Evolutionary conservation across 2,797 vertebrate genomes (phyloP), one percentile per base, ranked within the genome.

Genomic region (Coluber constrictor): DNA sequence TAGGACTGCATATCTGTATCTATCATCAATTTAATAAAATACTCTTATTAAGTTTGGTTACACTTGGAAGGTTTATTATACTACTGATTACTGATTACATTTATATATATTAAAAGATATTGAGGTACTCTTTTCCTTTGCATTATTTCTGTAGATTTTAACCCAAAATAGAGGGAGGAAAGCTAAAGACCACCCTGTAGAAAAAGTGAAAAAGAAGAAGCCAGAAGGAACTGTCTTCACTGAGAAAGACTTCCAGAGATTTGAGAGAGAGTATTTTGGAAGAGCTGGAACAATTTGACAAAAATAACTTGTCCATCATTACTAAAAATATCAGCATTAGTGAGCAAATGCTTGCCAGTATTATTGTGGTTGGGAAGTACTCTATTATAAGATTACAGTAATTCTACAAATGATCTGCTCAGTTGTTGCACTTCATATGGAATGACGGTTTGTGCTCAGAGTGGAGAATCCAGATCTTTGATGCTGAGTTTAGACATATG

Each of bases 211-310:
- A 96, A 97, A 97, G 96, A 95, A 95, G 86, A 95, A 95, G 87
- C 94, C 97, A 0, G 94, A 97, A 94, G 91, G 96, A 94, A 98
- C 98, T 0, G 97, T 98, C 74, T 98, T 98, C 94, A 98, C 98
- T 0, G 98, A 98, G 54, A 97, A 97, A 56, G 98, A 98, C 90
- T 98, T 98, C 96, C 97, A 96, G 95, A 98, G 96, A 96, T 98
- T 98, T 96, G 97, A 98, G 94, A 97, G 95, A 94, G 98, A 98
- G 25, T 98, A 98, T 86, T 98, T 98, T 15, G 98, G 97, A 43
- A 95, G 92, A 93, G 94, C 95, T 0, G 96, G 90, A 95, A 55
- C n/a, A 87, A 47, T 0, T 0, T 89, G 89, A 90, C 8, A 0
- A 89, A 83, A 25, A 0, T 57, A 92, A 54, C 32, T 86, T 1